Evolutionary conservation across 2,888 invertebrate species (phyloP), one percentile per base, ranked within the genome.

Genomic region (Octonoba sinensis): DNA sequence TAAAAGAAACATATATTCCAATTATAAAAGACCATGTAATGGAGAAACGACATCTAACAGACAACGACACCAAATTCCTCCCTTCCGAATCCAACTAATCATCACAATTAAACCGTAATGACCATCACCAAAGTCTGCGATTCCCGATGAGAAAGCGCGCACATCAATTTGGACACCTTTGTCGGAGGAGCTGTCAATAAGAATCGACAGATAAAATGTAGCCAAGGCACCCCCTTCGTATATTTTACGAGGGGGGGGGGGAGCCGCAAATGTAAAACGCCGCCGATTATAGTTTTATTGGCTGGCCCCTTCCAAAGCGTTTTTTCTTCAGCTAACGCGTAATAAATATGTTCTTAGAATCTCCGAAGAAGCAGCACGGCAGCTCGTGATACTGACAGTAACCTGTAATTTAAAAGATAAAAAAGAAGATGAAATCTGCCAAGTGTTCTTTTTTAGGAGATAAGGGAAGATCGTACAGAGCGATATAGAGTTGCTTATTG

Each of bases 141-240:
- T 46, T 64, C 27, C n/a, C 18, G 27, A 36, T 64, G 64, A n/a
- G 46, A 22, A 27, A 18, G 46, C 62, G 24, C 65, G 20, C 56
- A 72, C 65, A 72, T 79, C 67, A 79, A 79, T 79, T 79, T 78
- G 47, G 36, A 54, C 65, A 65, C 77, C 71, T 70, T 36, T 66
- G 49, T 20, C 49, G 57, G 20, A 24, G 27, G 16, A 51, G 44
- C 72, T 72, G 78, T 79, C 78, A 79, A 79, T 79, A 79, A 47
- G 36, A 66, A 62, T 67, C 72, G 24, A 44, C 18, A 27, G 67
- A 47, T 62, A 70, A 64, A 62, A 44, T 24, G 65, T 54, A 69
- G 36, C 36, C 36, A 36, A 36, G 6, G 36, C 36, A 36, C 36
- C 36, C 36, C 36, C 36, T 36, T 36, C 36, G 36, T 36, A 36